Evolutionary conservation across 2,888 invertebrate genomes (phyloP), one percentile per base, ranked within the genome.

Genomic region (Drosophila subsilvestris): DNA sequence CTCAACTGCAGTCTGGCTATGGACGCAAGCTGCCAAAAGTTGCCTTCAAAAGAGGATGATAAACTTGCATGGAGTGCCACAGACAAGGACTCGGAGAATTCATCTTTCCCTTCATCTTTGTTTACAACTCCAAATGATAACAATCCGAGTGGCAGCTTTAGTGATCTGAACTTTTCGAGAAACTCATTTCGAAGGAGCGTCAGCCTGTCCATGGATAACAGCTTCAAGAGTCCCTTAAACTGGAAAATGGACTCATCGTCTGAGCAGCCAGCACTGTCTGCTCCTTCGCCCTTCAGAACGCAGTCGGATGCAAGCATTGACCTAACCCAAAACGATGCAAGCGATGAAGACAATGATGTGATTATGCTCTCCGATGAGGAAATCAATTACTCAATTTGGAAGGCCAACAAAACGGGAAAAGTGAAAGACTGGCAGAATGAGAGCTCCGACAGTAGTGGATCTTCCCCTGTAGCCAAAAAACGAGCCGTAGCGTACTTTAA

Each of bases 311-410:
- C 51, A 0, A 89, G 85, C 58, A 84, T 89, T 42, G 91, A 89
- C 56, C 70, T 90, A 43, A 90, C 89, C 0, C 89, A 78, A 43
- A 74, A 73, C n/a, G 27, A 27, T 27, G 27, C 9, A 27, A 76
- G 65, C 9, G 67, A 66, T 18, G 63, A 66, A 17, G 93, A 93
- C 45, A 77, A 80, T 55, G 86, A 86, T n/a, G 93, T 93, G 48
- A 75, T 88, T 9, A 47, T 91, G 9, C 77, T 92, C 22, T 92
- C 92, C 2, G 95, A 95, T 82, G 94, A 94, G 77, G 95, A 95
- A 92, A 90, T 95, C 22, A 94, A 95, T 83, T 95, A 95, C 91
- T 95, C 95, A 0, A 89, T 94, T 53, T 92, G 93, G 83, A 89
- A 86, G 55, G 87, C 90, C 8, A 76, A 90, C 57, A 90, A 85